Percentiles rank a stretch among this genome's conserved stretches.
Evolutionary conservation across 2,113 vertebrate species (phyloP).

Genomic region (Fulica atra): DNA sequence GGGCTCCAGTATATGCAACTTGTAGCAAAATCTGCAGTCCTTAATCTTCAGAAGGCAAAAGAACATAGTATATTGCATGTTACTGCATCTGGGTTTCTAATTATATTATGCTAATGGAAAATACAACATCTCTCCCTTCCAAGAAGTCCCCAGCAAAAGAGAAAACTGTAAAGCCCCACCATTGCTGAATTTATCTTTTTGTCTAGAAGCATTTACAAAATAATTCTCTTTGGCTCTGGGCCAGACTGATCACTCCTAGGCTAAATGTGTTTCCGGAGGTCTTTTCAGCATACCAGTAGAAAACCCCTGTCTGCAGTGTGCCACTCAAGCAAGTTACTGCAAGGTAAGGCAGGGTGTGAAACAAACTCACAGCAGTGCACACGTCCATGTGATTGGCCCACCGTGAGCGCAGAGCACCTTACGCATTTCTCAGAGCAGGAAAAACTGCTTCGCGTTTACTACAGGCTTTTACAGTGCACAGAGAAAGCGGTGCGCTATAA

Average conservation of each 20-base stretch:
- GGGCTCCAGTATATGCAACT: background rate
- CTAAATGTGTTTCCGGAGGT: background rate
- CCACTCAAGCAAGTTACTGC: background rate
- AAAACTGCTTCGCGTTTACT: background rate
- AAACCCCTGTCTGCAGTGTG: background rate
- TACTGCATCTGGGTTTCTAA: background rate
- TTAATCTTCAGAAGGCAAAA: background rate
- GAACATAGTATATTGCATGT: background rate
- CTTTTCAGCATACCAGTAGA: background rate
- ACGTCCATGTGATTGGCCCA: background rate
- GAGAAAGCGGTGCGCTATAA: background rate
- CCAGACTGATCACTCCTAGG: background rate
- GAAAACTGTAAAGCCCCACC: background rate
- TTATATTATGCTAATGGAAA: background rate
- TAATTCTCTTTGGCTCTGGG: background rate
- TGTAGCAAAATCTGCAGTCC: background rate
- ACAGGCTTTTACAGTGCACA: background rate
- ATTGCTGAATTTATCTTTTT: background rate
- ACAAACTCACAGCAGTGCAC: background rate
- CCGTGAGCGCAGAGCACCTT: rapidly evolving
- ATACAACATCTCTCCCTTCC: background rate
- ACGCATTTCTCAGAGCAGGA: background rate
- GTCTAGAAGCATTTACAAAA: background rate
- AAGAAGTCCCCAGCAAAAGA: background rate
- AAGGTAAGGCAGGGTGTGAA: background rate